Percentiles rank a stretch among this genome's conserved stretches.
phyloP scores from a whole-genome alignment of 2,888 invertebrate species.

The Amiota communis region DNA sequence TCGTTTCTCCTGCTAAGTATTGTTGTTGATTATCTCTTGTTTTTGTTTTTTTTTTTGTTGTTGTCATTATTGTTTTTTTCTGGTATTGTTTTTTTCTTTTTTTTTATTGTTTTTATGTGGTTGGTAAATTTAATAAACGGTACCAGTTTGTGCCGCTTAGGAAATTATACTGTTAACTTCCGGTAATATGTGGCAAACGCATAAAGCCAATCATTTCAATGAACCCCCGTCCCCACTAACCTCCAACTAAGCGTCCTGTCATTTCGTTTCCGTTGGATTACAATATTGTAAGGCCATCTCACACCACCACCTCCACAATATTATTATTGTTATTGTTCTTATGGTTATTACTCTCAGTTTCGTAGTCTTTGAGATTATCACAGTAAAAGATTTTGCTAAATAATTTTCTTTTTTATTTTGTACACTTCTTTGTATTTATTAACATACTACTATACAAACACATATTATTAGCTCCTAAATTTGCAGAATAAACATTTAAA shows the following conservation, averaged over 20 bases:
- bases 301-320: not conserved
- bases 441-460: too few relatives aligned
- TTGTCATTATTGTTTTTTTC: conserved; percentile 11
- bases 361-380: conserved; percentile 39
- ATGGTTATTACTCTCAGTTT: conserved; percentile 33
- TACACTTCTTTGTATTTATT: too few relatives aligned
- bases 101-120: conserved; percentile 2
- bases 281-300: not conserved
- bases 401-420: too few relatives aligned
- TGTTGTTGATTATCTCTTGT: not conserved
- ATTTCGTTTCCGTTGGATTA: conserved; percentile 15
- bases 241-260: not conserved
- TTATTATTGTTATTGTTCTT: conserved; percentile 10
- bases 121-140: conserved; percentile 55
- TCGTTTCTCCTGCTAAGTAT: too few relatives aligned
- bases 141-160: conserved; percentile 47
- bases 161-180: conserved; percentile 53
- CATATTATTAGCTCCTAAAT: too few relatives aligned
- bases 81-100: not conserved
- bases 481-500: too few relatives aligned
- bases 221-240: not conserved
- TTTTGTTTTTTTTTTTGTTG: conserved; percentile 16
- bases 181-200: conserved; percentile 34
- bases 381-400: conserved; percentile 43
- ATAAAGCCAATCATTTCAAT: conserved; percentile 26